Conservation (phyloP, 2,113 vertebrate species). For the Cyprinodon variegatus region DNA sequence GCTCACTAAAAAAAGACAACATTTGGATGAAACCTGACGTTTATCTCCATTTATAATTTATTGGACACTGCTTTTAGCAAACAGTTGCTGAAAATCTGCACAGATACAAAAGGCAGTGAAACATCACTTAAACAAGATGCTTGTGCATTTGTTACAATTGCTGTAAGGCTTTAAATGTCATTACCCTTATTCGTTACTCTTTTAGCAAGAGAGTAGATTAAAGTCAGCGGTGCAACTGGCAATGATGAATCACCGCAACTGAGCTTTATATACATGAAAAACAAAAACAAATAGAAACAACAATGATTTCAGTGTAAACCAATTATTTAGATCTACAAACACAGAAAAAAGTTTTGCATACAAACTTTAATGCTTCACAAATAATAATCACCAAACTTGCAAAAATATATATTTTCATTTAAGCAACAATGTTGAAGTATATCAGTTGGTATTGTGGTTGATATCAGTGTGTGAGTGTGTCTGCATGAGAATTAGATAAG, state of each 20-base stretch:
- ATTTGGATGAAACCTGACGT: constrained; percentile 44
- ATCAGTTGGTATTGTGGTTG: constrained; percentile 22
- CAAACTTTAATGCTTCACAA: constrained; percentile 34
- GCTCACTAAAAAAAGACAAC: constrained; percentile 26
- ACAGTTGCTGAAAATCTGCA: constrained; percentile 54
- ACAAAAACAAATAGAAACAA: constrained; percentile 12
- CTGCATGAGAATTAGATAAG: background rate
- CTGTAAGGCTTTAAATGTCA: constrained; percentile 43
- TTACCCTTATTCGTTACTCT: constrained; percentile 17
- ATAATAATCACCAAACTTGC: constrained; percentile 37
- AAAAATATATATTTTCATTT: constrained; percentile 62
- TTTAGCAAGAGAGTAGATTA: constrained; percentile 26
- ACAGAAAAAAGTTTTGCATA: constrained; percentile 50
- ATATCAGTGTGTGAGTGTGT: constrained; percentile 25
- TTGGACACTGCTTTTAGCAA: constrained; percentile 73
- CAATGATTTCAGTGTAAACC: constrained; percentile 28
- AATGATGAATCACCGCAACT: constrained; percentile 35
- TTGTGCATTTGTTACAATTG: constrained; percentile 51
- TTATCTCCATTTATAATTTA: constrained; percentile 70
- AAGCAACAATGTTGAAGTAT: constrained; percentile 35
- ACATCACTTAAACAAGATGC: constrained; percentile 61
- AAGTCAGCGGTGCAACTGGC: constrained; percentile 31
- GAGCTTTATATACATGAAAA: constrained; percentile 45
- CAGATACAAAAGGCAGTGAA: constrained; percentile 65
- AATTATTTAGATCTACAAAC: constrained; percentile 47